phyloP scores from a whole-genome alignment of 1,140 invertebrate genomes.

The Cephus cinctus region DNA sequence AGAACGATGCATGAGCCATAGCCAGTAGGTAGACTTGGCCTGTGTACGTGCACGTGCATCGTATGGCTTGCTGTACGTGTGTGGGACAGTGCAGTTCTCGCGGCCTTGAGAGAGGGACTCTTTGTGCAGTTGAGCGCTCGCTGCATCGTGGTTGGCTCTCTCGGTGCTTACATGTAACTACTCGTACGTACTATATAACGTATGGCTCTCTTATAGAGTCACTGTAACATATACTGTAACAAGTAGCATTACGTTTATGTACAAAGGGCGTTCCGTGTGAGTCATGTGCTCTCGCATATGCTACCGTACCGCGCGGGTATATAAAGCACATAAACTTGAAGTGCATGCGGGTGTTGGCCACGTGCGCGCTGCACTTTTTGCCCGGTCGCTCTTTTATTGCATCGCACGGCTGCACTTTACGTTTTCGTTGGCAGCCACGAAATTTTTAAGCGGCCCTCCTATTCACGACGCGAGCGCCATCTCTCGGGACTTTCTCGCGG shows the following conservation, averaged over 20 bases:
- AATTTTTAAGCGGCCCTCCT: constrained; percentile 20
- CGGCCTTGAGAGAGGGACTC: constrained; percentile 54
- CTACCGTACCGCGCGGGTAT: constrained; percentile 24
- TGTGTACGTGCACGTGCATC: too few relatives aligned
- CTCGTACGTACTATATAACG: not conserved
- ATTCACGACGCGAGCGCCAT: constrained; percentile 7
- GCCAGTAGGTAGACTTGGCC: too few relatives aligned
- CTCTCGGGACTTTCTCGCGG: not conserved
- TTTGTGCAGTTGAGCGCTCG: constrained; percentile 50
- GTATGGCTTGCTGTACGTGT: too few relatives aligned
- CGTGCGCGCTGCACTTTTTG: constrained; percentile 49
- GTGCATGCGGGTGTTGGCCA: constrained; percentile 49
- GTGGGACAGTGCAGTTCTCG: constrained; percentile 33
- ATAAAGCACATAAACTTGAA: constrained; percentile 9
- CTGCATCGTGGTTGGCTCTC: constrained; percentile 28
- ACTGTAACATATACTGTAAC: constrained; percentile 30
- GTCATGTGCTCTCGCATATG: constrained; percentile 45
- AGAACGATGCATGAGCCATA: too few relatives aligned
- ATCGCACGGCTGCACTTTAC: not conserved
- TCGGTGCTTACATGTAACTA: too few relatives aligned
- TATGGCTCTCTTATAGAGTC: not conserved
- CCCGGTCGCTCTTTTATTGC: constrained; percentile 22
- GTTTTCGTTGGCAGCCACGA: constrained; percentile 1
- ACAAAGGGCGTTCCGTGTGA: constrained; percentile 46
- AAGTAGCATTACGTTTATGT: constrained; percentile 38